Evolutionary conservation across 2,888 invertebrate genomes (phyloP).

Genomic region (Macrosoma leucophasiata): DNA sequence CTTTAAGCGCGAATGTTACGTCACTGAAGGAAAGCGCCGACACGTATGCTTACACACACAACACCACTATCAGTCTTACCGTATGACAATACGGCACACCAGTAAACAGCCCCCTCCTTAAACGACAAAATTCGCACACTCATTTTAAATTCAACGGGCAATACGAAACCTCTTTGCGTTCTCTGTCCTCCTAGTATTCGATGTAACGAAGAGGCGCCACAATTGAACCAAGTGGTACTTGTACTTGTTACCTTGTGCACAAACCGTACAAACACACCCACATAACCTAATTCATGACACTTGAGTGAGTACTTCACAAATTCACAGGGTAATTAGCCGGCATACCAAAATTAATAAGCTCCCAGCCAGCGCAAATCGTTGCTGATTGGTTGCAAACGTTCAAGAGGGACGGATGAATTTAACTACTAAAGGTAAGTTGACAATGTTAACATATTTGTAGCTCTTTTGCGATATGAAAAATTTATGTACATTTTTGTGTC

Average conservation of each 20-base stretch:
- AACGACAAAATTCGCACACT: conserved; percentile 31
- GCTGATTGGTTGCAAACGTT: conserved; percentile 58
- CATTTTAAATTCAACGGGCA: conserved; percentile 33
- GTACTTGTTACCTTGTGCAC: conserved; percentile 47
- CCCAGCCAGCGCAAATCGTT: conserved; percentile 56
- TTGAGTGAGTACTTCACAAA: conserved; percentile 63
- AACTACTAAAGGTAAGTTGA: conserved; percentile 66
- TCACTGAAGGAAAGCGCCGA: conserved; percentile 41
- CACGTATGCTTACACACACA: conserved; percentile 35
- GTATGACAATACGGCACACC: conserved; percentile 26
- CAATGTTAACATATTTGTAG: not conserved
- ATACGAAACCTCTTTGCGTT: conserved; percentile 34
- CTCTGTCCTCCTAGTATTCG: conserved; percentile 51
- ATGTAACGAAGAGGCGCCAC: conserved; percentile 61
- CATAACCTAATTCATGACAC: conserved; percentile 52
- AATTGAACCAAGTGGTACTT: conserved; percentile 46
- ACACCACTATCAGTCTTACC: conserved; percentile 23
- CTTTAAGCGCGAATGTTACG: conserved; percentile 46
- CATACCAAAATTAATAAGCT: conserved; percentile 69
- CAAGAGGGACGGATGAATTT: conserved; percentile 72
- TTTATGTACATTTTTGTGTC: no score
- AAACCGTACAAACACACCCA: conserved; percentile 40
- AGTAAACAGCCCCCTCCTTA: conserved; percentile 22
- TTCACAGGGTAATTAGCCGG: conserved; percentile 69
- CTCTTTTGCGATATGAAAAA: no score